Evolutionary conservation across 1,140 invertebrate species (phyloP).

Genomic region (Drosophila navojoa): DNA sequence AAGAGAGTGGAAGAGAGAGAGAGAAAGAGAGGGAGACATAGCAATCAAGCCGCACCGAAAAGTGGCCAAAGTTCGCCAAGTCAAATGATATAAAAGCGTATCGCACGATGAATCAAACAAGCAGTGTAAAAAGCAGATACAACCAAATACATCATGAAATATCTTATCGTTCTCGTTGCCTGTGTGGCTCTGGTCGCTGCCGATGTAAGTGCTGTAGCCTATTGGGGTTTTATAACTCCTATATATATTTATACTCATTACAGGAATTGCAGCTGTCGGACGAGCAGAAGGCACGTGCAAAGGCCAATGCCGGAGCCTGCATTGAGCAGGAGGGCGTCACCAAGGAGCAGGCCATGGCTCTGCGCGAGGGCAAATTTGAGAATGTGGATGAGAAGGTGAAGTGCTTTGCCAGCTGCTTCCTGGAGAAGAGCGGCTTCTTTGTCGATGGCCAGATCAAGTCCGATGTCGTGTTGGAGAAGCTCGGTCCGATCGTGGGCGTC

Average conservation of each 20-base stretch:
- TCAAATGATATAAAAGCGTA: slow-evolving; percentile 69
- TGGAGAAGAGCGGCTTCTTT: slow-evolving; percentile 60
- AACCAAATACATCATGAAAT: slow-evolving; percentile 54
- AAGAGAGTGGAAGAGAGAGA: slow-evolving; percentile 32
- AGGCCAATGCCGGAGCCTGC: slow-evolving; percentile 46
- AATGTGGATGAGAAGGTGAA: slow-evolving; percentile 58
- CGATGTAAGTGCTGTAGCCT: slow-evolving; percentile 41
- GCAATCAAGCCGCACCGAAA: slow-evolving; percentile 34
- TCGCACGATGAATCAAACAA: slow-evolving; percentile 26
- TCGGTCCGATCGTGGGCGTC: slow-evolving; percentile 45
- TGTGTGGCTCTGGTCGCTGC: slow-evolving; percentile 41
- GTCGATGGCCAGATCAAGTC: slow-evolving; percentile 57
- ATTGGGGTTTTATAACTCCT: no score
- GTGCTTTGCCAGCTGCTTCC: slow-evolving; percentile 73
- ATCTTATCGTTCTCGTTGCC: slow-evolving; percentile 57
- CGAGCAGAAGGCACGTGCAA: slow-evolving; percentile 55
- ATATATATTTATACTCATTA: no score
- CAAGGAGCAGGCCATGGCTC: slow-evolving; percentile 59
- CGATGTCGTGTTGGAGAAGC: slow-evolving; percentile 45
- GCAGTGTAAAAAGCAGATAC: slow-evolving; percentile 50
- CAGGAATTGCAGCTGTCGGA: slow-evolving; percentile 48
- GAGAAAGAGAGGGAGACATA: slow-evolving; percentile 12
- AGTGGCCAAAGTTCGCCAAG: slow-evolving; percentile 29
- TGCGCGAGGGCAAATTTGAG: slow-evolving; percentile 56
- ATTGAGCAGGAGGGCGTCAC: slow-evolving; percentile 63